Percentiles rank a stretch among this genome's conserved stretches.
Evolutionary conservation across 2,113 vertebrate genomes (phyloP).

Genomic region (Hippopotamus amphibius): DNA sequence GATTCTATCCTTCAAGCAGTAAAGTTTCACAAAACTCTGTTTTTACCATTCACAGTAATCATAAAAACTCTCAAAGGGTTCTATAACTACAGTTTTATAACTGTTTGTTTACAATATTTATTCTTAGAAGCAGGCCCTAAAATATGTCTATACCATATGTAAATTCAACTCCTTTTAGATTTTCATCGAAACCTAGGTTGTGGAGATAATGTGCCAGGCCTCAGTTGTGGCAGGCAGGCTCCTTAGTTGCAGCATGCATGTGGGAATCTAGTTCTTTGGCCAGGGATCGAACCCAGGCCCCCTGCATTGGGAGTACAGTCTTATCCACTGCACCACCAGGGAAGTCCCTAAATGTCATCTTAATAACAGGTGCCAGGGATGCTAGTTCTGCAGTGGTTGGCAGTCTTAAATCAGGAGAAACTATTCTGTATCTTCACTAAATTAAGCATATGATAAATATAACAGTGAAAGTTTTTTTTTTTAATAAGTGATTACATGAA

Average conservation of each 20-base stretch:
- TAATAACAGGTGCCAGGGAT: background rate
- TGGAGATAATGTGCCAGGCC: background rate
- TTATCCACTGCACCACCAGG: too few species aligned
- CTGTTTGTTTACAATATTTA: constrained; percentile 14
- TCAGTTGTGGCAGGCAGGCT: too few species aligned
- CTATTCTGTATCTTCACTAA: background rate
- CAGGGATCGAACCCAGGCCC: too few species aligned
- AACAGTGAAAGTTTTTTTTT: background rate
- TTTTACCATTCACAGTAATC: background rate
- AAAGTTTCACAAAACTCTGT: background rate
- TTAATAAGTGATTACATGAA: background rate
- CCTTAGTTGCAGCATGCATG: too few species aligned
- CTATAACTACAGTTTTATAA: background rate
- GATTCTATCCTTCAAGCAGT: background rate
- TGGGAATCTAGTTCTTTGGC: too few species aligned
- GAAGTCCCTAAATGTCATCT: background rate
- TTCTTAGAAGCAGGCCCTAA: background rate
- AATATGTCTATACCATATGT: background rate
- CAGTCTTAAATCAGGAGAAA: background rate
- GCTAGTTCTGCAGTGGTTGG: background rate
- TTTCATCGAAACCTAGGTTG: background rate
- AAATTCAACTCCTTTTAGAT: constrained; percentile 13
- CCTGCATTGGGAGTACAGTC: too few species aligned
- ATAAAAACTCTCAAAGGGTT: background rate
- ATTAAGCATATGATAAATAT: background rate